Base-by-base conservation (phyloP, 2,797 vertebrate genomes). In the Cynodonichthys magdalenae region DNA sequence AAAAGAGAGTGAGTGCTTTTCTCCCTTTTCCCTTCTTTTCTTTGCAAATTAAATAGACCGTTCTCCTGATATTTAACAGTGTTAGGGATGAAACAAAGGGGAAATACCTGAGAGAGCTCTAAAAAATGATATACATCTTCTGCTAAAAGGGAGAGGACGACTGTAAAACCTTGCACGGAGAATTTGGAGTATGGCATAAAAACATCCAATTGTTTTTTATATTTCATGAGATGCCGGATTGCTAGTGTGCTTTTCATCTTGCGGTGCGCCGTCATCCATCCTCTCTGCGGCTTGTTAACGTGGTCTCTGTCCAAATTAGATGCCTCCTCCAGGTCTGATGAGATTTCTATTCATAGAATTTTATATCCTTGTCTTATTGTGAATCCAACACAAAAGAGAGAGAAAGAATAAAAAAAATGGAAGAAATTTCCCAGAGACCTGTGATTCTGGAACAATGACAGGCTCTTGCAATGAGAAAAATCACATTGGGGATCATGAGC, bases 291-390 rank as follows among this genome's bases (percentile, higher is more conserved):
- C 71, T 72, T 68, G 82, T 80, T 88, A 79, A 82, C 77, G 63
- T 53, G 74, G 45, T 78, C 67, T 65, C 76, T 61, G 61, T 80
- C 72, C 72, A 74, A 83, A 71, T 72, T 60, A 24, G 45, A 27
- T 45, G 64, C 82, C 75, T 85, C 77, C 79, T 79, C 50, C 57
- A 5, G 67, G 70, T 64, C 84, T 74, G 82, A 83, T 81, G 71
- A 55, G 71, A 49, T 71, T 87, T 79, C 83, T 85, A 85, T 86
- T 85, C 83, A 84, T 79, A 71, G 77, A 29, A 45, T 76, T 70
- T 65, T 69, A 82, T 79, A 77, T 52, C 65, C 79, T 79, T 74
- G 77, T 77, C 73, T 79, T 74, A 79, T 86, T 86, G 80, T 83
- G 74, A 60, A 46, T 52, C 31, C 51, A 28, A 47, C 48, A 87